A percentile compares a stretch with the other conserved stretches of the same genome.
Evolutionary conservation across 2,888 invertebrate species (phyloP).

Genomic region (Meta bourneti): DNA sequence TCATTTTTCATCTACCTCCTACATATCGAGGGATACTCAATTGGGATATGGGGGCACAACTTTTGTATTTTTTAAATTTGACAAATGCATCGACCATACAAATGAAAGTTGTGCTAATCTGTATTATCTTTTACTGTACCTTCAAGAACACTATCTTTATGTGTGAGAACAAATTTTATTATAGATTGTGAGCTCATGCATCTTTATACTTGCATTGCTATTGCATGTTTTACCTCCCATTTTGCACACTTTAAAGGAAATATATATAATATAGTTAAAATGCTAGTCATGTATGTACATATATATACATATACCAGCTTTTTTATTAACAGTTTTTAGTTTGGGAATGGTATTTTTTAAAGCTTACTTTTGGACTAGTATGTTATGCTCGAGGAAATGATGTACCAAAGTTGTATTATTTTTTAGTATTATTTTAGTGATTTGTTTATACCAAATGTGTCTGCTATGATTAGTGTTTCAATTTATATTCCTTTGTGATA

Average conservation of each 20-base stretch:
- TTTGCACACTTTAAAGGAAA: not conserved
- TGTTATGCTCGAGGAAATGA: not conserved
- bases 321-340: not conserved
- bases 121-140: too few species aligned
- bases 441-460: not conserved
- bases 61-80: too few species aligned
- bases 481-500: not conserved
- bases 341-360: not conserved
- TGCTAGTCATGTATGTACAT: slow-evolving; percentile 28
- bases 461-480: not conserved
- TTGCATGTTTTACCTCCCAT: not conserved
- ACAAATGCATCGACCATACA: too few species aligned
- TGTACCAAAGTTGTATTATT: not conserved
- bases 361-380: not conserved
- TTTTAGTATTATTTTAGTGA: not conserved
- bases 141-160: too few species aligned
- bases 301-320: slow-evolving; percentile 18
- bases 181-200: too few species aligned
- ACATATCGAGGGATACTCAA: too few species aligned
- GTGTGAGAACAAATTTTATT: too few species aligned
- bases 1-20: too few species aligned
- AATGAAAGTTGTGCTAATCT: too few species aligned
- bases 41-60: too few species aligned
- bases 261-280: not conserved
- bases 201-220: too few species aligned